phyloP scores from a whole-genome alignment of 2,888 invertebrate genomes.

The Erebia ligea region DNA sequence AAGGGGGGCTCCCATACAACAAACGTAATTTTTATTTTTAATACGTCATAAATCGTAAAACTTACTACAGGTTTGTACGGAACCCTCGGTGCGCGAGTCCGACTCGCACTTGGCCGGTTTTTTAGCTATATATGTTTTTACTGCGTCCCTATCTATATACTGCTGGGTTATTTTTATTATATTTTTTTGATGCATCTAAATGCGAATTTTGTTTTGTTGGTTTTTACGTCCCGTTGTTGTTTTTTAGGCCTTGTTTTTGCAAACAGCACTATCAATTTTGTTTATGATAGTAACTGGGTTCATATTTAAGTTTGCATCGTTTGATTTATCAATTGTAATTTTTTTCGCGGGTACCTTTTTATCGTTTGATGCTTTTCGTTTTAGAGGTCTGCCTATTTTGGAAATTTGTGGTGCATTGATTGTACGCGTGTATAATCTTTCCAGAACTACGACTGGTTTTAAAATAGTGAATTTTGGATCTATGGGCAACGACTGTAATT shows the following conservation, averaged over 20 bases:
- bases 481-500: not conserved
- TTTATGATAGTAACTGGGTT: not conserved
- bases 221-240: constrained; percentile 4
- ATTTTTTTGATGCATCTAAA: not conserved
- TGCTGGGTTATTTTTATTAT: not conserved
- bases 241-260: not conserved
- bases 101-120: too few species aligned
- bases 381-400: not conserved
- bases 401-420: not conserved
- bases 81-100: too few species aligned
- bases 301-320: not conserved
- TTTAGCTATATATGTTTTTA: too few species aligned
- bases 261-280: not conserved
- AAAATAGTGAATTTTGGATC: not conserved
- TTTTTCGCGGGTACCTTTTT: not conserved
- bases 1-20: too few species aligned
- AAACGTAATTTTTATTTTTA: too few species aligned
- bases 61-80: too few species aligned
- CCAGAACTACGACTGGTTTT: not conserved
- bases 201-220: not conserved
- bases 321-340: not conserved
- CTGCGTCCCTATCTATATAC: too few species aligned
- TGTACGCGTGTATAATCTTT: not conserved
- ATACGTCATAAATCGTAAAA: too few species aligned
- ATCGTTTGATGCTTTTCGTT: constrained; percentile 1